Evolutionary conservation across 2,797 vertebrate species (phyloP).

Genomic region (Xiphorhynchus erythropygius): DNA sequence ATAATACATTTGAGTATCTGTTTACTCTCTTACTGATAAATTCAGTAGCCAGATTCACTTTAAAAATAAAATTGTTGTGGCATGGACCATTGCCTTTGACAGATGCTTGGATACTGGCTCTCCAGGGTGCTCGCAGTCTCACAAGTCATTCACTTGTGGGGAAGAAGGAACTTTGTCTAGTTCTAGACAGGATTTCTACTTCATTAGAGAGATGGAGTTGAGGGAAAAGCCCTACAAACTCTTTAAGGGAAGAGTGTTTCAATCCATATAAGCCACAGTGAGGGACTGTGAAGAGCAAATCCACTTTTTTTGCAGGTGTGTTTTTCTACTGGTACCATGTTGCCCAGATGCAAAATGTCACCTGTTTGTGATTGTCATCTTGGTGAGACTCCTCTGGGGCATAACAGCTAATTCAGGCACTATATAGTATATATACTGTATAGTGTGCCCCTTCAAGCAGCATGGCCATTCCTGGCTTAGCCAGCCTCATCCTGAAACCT

Average conservation of each 20-base stretch:
- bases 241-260: neutral
- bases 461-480: fast-evolving
- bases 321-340: neutral
- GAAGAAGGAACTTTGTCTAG: neutral
- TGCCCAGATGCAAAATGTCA: neutral
- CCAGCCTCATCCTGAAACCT: neutral
- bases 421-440: neutral
- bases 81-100: neutral
- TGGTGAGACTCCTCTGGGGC: neutral
- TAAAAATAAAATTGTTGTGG: neutral
- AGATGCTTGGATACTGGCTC: neutral
- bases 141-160: fast-evolving
- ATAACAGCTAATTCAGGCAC: neutral
- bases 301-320: neutral
- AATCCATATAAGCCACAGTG: neutral
- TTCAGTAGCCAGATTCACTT: neutral
- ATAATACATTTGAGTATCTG: neutral
- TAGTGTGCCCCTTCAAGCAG: fast-evolving
- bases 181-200: neutral
- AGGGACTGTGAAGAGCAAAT: neutral
- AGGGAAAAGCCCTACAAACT: neutral
- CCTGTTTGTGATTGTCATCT: neutral
- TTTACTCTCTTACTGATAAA: neutral
- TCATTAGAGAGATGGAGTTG: fast-evolving
- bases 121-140: neutral